Evolutionary conservation across 2,888 invertebrate species (phyloP), one percentile per base, ranked within the genome.

Genomic region (Ptychoptera albimana): DNA sequence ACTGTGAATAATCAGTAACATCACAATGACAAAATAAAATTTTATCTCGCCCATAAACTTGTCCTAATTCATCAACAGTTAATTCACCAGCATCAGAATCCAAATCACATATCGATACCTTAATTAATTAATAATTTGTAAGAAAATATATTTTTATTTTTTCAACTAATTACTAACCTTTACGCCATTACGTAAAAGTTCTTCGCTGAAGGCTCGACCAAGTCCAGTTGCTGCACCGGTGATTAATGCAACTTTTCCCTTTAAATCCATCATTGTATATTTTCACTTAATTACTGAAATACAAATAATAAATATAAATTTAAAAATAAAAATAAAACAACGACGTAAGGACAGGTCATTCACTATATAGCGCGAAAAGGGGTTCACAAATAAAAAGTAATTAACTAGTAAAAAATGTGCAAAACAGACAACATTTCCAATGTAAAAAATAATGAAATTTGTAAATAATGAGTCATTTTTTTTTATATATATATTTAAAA

Each of bases 1-100:
- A 82, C 58, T 82, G 82, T 32, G 77, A 75, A 60, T 82, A 82
- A 60, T 82, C 82, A 0, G 82, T 82, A 50, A 82, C 82, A 56
- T 82, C 82, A 55, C 82, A 81, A 42, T 76, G 76, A 53, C 79
- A 81, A 58, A 79, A 82, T 49, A 82, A 65, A 9, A 80, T 77
- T 47, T 75, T 73, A 57, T 79, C 79, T 54, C 79, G 73, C 37
- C 78, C 79, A 55, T 75, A 77, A 56, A 78, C 76, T 34, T 71
- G 67, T 11, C 71, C 70, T 29, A 82, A 63, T 48, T 74, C 74
- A 50, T 79, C 77, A 8, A 74, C 69, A 39, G 82, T 66, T 54
- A 77, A 75, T 54, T 82, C 80, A 10, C 80, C 82, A 34, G 74
- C 72, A 50, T 78, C 79, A 6, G 74, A 69, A 55, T 82, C 78